phyloP scores from a whole-genome alignment of 1,140 invertebrate species.

The Pemphigus obesinymphae region DNA sequence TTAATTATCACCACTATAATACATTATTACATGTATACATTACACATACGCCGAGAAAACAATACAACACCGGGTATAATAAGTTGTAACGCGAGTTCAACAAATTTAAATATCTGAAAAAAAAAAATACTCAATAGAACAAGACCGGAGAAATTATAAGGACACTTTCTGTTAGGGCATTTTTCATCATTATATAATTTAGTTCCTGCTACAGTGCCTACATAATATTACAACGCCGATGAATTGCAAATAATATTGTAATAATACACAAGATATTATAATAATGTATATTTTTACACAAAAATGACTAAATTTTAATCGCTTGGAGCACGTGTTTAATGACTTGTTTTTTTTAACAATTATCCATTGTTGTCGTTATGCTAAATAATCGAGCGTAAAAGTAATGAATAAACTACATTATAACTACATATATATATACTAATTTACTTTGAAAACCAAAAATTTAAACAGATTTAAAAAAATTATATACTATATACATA shows the following conservation, averaged over 20 bases:
- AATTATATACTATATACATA: too few relatives aligned
- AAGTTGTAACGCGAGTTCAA: too few relatives aligned
- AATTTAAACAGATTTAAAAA: not conserved
- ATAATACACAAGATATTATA: not conserved
- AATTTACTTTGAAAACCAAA: not conserved
- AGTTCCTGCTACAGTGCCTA: too few relatives aligned
- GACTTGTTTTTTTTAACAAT: constrained; percentile 9
- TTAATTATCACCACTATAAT: too few relatives aligned
- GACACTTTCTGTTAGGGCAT: not conserved
- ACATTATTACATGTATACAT: too few relatives aligned
- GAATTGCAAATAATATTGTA: not conserved
- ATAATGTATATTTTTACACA: not conserved
- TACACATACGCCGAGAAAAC: too few relatives aligned
- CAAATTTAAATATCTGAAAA: too few relatives aligned
- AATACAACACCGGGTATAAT: too few relatives aligned
- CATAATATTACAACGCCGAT: not conserved
- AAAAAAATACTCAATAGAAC: too few relatives aligned
- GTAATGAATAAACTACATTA: not conserved
- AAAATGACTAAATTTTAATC: not conserved
- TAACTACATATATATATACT: not conserved
- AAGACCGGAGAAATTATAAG: too few relatives aligned
- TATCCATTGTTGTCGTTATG: not conserved
- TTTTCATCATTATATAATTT: not conserved
- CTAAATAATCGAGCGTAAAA: not conserved
- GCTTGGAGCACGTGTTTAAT: not conserved